Evolutionary conservation across 2,888 invertebrate genomes (phyloP).

Genomic region (Idaea aversata): DNA sequence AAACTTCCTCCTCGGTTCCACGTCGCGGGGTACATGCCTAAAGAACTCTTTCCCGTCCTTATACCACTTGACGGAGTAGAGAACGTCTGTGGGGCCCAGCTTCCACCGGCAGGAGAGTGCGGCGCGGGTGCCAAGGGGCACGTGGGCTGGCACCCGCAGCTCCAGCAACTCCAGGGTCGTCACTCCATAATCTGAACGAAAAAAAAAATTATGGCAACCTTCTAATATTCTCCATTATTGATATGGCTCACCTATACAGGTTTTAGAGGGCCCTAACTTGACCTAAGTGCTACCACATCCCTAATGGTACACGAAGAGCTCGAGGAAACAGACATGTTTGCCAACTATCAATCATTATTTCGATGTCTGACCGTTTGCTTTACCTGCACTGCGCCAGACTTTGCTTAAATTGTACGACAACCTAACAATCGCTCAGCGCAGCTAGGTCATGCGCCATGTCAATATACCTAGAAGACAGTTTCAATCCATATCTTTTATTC

Average conservation of each 20-base stretch:
- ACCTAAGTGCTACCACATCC: too few relatives aligned
- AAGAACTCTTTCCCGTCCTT: slow-evolving; percentile 95
- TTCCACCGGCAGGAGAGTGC: slow-evolving; percentile 90
- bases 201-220: background rate
- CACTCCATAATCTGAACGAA: slow-evolving; percentile 55
- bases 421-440: background rate
- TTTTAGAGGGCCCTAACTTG: too few relatives aligned
- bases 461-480: background rate
- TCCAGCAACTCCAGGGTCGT: slow-evolving; percentile 85
- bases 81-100: slow-evolving; percentile 86
- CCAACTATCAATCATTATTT: too few relatives aligned
- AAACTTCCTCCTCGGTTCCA: slow-evolving; percentile 90
- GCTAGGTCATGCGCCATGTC: background rate
- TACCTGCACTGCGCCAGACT: too few relatives aligned
- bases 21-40: slow-evolving; percentile 90
- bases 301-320: too few relatives aligned
- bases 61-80: slow-evolving; percentile 96
- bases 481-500: background rate
- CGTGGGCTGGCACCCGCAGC: slow-evolving; percentile 90
- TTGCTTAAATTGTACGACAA: too few relatives aligned
- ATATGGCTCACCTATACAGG: background rate
- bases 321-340: too few relatives aligned
- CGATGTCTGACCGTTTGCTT: too few relatives aligned
- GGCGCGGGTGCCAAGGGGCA: slow-evolving; percentile 88
- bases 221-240: too few relatives aligned